These are phyloP conservation scores for Baronia brevicornis DNA, from an alignment of 2,888 invertebrate genomes.

Conservation along the genomic window DNA sequence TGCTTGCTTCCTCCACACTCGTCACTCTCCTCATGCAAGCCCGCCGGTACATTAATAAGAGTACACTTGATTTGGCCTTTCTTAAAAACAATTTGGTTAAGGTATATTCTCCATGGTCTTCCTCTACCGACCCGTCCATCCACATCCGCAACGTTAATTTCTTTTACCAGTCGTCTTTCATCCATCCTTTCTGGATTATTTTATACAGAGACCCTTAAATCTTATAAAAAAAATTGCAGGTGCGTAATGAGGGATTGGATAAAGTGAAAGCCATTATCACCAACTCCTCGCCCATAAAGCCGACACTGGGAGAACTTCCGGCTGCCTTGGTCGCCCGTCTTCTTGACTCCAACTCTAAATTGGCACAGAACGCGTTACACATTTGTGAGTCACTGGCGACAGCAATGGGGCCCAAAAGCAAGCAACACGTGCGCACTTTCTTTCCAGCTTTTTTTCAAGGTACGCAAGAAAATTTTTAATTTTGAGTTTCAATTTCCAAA, in stretches of 20 bases:
- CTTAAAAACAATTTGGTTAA: constrained; percentile 4
- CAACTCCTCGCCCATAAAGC: constrained; percentile 87
- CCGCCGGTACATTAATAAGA: no score
- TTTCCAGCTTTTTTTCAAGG: constrained; percentile 93
- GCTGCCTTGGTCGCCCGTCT: constrained; percentile 85
- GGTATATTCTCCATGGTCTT: no score
- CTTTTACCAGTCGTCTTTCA: no score
- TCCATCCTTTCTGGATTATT: no score
- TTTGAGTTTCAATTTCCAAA: background rate
- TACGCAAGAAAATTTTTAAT: constrained; percentile 36
- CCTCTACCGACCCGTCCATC: no score
- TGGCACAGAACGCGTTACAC: constrained; percentile 88
- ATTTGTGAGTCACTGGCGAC: constrained; percentile 88
- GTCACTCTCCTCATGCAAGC: no score
- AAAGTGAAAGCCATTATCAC: constrained; percentile 82
- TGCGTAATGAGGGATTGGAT: constrained; percentile 82
- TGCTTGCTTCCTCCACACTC: no score
- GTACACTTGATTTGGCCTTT: background rate
- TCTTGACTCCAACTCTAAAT: constrained; percentile 93
- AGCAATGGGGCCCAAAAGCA: constrained; percentile 89
- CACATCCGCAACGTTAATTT: no score
- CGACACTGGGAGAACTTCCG: constrained; percentile 89
- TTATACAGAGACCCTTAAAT: background rate
- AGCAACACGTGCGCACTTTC: constrained; percentile 85
- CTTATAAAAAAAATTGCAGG: constrained; percentile 37